Percentiles rank a stretch among this genome's conserved stretches.
Conservation (phyloP, 2,888 invertebrate genomes). For the Tethea ocularis region DNA sequence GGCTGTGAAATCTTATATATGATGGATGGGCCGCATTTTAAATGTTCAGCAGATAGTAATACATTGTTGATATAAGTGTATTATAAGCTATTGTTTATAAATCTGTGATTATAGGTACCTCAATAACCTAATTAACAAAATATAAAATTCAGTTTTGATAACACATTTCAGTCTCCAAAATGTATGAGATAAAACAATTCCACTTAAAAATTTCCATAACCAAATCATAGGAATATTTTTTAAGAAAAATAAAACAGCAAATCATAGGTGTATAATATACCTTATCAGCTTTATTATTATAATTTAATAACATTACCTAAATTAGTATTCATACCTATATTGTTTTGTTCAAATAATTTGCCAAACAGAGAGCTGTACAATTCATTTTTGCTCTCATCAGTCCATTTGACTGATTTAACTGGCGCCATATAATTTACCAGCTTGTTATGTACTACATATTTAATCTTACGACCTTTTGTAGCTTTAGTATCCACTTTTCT, state of each 20-base stretch:
- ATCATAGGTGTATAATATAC: conserved; percentile 1
- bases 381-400: conserved; percentile 91
- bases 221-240: background rate
- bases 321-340: conserved; percentile 65
- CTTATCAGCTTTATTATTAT: conserved; percentile 31
- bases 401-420: conserved; percentile 86
- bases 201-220: background rate
- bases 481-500: conserved; percentile 96
- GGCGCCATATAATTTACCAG: conserved; percentile 96
- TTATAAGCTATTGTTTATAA: no score
- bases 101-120: no score
- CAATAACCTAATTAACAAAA: no score
- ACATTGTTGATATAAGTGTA: no score
- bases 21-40: no score
- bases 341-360: conserved; percentile 79
- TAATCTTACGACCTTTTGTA: conserved; percentile 96
- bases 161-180: background rate
- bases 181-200: background rate
- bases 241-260: background rate
- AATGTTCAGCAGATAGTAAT: no score
- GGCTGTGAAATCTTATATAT: no score
- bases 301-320: conserved; percentile 62
- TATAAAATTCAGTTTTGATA: background rate
- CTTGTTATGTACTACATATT: conserved; percentile 93
- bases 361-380: conserved; percentile 93